A percentile compares a stretch with the other conserved stretches of the same genome.
Conservation (phyloP, 2,888 invertebrate species). For the Idaea aversata region DNA sequence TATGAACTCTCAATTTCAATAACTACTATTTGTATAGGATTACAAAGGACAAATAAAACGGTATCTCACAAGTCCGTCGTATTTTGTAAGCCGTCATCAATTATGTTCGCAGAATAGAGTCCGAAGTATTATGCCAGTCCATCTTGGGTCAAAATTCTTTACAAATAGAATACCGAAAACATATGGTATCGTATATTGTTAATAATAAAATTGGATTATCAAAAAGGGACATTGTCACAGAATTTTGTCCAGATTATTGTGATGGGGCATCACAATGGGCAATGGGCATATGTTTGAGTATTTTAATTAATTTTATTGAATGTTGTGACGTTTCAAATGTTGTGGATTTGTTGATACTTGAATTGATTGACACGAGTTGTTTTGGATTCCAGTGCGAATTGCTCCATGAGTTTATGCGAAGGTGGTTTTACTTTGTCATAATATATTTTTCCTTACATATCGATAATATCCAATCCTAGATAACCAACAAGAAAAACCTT, state of each 20-base stretch:
- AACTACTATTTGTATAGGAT: conserved; percentile 39
- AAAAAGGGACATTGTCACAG: not conserved
- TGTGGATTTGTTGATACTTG: conserved; percentile 3
- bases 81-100: conserved; percentile 67
- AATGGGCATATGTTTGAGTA: not conserved
- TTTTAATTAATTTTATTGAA: not conserved
- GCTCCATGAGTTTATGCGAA: not conserved
- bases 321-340: conserved; percentile 5
- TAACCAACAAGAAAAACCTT: too few relatives aligned
- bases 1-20: conserved; percentile 39
- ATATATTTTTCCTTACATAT: too few relatives aligned
- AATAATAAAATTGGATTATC: conserved; percentile 11
- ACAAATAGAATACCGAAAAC: not conserved
- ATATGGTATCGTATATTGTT: conserved; percentile 6
- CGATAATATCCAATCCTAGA: too few relatives aligned
- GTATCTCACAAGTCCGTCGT: conserved; percentile 45
- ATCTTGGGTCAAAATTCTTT: conserved; percentile 1
- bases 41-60: conserved; percentile 60
- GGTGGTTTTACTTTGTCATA: too few relatives aligned
- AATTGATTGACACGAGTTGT: not conserved
- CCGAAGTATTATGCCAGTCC: conserved; percentile 3
- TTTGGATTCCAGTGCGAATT: not conserved
- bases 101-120: conserved; percentile 49
- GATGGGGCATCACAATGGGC: not conserved
- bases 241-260: not conserved